These are phyloP conservation scores for Acipenser oxyrinchus DNA, from an alignment of 2,797 vertebrate species.

Conservation along the genomic window DNA sequence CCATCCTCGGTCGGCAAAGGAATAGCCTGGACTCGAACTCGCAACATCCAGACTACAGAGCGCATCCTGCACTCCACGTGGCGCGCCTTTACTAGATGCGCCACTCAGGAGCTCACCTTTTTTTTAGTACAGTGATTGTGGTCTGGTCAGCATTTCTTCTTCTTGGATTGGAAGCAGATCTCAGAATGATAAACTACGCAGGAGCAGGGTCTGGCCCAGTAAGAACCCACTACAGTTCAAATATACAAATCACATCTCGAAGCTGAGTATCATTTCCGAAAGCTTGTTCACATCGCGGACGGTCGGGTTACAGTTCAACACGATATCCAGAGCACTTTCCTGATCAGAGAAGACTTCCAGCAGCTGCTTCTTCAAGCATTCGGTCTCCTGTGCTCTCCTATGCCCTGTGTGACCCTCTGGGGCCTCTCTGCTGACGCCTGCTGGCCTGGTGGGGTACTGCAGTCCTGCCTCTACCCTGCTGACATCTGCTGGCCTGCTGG, in stretches of 20 bases:
- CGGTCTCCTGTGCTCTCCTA: slow-evolving; percentile 49
- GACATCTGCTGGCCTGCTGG: not conserved
- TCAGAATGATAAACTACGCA: no score
- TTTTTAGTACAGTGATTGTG: no score
- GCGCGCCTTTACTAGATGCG: no score
- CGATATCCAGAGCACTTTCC: slow-evolving; percentile 65
- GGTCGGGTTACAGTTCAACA: slow-evolving; percentile 59
- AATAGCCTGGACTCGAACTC: no score
- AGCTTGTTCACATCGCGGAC: slow-evolving; percentile 68
- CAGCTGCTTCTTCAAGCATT: slow-evolving; percentile 54
- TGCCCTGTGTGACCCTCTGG: not conserved
- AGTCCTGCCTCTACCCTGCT: not conserved
- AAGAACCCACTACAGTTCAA: no score
- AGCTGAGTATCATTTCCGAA: slow-evolving; percentile 59
- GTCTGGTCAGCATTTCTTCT: no score
- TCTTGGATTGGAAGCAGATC: no score
- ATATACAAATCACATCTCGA: slow-evolving; percentile 2
- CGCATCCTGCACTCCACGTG: no score
- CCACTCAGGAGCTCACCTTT: no score
- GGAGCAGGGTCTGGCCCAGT: no score
- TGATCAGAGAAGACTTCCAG: slow-evolving; percentile 66
- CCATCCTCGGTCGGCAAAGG: no score
- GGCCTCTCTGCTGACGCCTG: not conserved
- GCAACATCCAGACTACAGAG: no score
- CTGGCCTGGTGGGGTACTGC: not conserved